A percentile compares a stretch with the other conserved stretches of the same genome.
These are phyloP conservation scores for Halcyon badia DNA, from an alignment of 2,797 vertebrate species.

Conservation along the genomic window DNA sequence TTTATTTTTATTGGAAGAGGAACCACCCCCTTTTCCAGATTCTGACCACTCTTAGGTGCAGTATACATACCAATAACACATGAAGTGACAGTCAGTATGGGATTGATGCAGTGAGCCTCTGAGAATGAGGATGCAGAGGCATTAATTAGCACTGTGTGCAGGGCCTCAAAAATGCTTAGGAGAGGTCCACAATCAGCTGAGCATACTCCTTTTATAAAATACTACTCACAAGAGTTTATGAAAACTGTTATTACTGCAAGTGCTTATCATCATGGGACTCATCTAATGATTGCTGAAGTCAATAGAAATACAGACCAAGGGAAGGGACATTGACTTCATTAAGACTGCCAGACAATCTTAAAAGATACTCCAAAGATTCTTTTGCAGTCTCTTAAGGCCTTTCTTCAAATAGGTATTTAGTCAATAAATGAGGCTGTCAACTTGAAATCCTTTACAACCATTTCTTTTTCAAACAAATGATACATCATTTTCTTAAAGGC, in stretches of 20 bases:
- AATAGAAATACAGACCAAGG: neutral
- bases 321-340: neutral
- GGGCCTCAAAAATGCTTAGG: neutral
- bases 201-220: neutral
- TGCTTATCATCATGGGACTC: neutral
- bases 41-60: neutral
- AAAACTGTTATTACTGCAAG: neutral
- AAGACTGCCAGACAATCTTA: slow-evolving; percentile 19
- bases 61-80: neutral
- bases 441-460: neutral
- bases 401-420: slow-evolving; percentile 47
- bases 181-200: neutral
- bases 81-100: neutral
- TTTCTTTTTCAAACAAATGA: neutral
- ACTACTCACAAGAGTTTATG: neutral
- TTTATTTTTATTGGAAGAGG: neutral
- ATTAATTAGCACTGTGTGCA: neutral
- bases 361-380: slow-evolving; percentile 49
- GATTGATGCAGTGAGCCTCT: neutral
- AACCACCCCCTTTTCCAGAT: neutral
- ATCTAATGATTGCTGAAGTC: neutral
- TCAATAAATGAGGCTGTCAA: slow-evolving; percentile 46
- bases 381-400: slow-evolving; percentile 18
- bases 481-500: neutral
- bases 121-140: neutral